Evolutionary conservation across 2,113 vertebrate genomes (phyloP).

Genomic region (Edolisoma coerulescens): DNA sequence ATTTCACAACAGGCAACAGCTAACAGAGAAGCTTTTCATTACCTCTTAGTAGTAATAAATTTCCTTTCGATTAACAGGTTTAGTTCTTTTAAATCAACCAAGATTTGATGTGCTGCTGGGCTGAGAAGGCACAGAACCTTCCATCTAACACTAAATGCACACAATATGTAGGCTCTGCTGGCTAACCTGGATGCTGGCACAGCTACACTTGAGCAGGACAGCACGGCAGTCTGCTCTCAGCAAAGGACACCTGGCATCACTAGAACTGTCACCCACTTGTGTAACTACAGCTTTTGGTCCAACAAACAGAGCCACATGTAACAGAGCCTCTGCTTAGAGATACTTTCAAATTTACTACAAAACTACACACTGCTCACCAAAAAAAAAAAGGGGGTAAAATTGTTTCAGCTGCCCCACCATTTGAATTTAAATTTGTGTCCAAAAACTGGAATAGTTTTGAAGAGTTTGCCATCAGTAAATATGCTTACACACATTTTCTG

Average conservation of each 20-base stretch:
- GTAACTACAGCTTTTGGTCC: neutral
- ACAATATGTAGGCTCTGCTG: fast-evolving
- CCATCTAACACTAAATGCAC: neutral
- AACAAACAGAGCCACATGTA: neutral
- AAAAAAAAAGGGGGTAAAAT: neutral
- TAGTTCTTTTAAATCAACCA: neutral
- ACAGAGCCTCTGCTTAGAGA: neutral
- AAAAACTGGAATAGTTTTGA: neutral
- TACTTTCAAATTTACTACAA: neutral
- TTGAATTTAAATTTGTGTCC: neutral
- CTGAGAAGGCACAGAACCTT: neutral
- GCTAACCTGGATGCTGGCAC: neutral
- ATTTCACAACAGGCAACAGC: neutral
- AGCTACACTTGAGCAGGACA: neutral
- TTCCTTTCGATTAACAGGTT: neutral
- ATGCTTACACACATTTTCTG: neutral
- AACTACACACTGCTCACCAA: neutral
- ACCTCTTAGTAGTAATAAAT: neutral
- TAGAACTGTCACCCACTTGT: neutral
- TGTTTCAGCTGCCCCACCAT: neutral
- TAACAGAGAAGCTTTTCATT: neutral
- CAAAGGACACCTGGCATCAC: neutral
- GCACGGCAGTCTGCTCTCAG: neutral
- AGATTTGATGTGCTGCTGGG: neutral
- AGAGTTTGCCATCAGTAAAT: slow-evolving; percentile 34